Percentiles rank a stretch among this genome's conserved stretches.
These are phyloP conservation scores for Silurus asotus DNA, from an alignment of 2,113 vertebrate species.

Conservation along the genomic window DNA sequence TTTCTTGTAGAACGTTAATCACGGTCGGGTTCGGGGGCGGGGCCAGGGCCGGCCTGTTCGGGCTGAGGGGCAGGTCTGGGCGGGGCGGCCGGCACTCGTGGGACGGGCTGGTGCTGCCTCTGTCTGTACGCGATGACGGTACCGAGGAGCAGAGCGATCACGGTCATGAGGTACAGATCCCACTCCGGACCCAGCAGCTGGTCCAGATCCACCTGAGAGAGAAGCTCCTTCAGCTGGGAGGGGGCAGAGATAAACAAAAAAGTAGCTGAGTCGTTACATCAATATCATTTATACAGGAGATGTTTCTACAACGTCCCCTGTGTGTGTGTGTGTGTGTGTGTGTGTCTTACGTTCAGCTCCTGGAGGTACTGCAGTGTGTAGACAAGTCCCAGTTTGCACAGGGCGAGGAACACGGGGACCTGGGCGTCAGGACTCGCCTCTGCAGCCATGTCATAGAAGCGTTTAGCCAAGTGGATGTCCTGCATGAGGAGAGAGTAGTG, in stretches of 20 bases:
- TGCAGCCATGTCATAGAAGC: slow-evolving; percentile 98
- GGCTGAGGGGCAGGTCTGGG: slow-evolving; percentile 57
- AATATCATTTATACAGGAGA: not conserved
- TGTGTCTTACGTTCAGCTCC: slow-evolving; percentile 88
- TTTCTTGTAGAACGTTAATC: slow-evolving; percentile 50
- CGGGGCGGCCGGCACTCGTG: slow-evolving; percentile 62
- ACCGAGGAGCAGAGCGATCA: slow-evolving; percentile 91
- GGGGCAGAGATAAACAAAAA: slow-evolving; percentile 10
- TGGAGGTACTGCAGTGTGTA: slow-evolving; percentile 88
- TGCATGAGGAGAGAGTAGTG: slow-evolving; percentile 56
- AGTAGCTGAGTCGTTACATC: not conserved
- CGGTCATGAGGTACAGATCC: slow-evolving; percentile 99
- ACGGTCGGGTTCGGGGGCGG: slow-evolving; percentile 56
- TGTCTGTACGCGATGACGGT: slow-evolving; percentile 96
- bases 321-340: not conserved
- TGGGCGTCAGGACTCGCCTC: slow-evolving; percentile 97
- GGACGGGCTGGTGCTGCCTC: slow-evolving; percentile 87
- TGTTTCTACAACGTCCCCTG: not conserved
- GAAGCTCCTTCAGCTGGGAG: slow-evolving; percentile 81
- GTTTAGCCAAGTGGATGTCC: slow-evolving; percentile 97
- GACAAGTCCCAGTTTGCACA: slow-evolving; percentile 90
- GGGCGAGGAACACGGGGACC: slow-evolving; percentile 93
- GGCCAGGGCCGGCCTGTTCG: slow-evolving; percentile 52
- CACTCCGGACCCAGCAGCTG: slow-evolving; percentile 95
- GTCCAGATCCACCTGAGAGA: slow-evolving; percentile 91